Evolutionary conservation across 2,797 vertebrate species (phyloP), one percentile per base, ranked within the genome.

Genomic region (Columba guinea): DNA sequence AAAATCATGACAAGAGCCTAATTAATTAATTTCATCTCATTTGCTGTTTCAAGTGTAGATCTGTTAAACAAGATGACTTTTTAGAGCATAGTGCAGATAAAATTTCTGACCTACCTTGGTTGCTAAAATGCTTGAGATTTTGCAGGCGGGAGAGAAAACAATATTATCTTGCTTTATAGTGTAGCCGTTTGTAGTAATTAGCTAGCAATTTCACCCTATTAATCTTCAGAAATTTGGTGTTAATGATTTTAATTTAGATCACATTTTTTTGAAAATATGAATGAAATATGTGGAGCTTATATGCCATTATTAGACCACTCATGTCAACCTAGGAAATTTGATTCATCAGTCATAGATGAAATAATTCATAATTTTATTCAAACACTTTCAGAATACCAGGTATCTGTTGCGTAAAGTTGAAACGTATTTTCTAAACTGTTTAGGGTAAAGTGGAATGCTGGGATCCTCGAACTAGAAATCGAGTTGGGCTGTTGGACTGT

Each of bases 371-470:
- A 24, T 71, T 95, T 41, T 84, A 20, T 75, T 68, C 55, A 91
- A 70, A 32, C 4, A 2, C 55, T 84, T 91, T 71, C 8, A 11
- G 35, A 56, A 32, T 69, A 58, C 11, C 48, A 81, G 39, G 28
- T 18, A 44, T 49, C 55, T 78, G 28, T 84, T 84, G n/a, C 58
- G 28, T 89, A 48, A 80, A 18, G 11, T 52, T 87, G 48, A 94
- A 73, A 62, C 3, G 0, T 77, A 5, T 95, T 87, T 95, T 95
- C 58, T 91, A 20, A 85, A 71, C 55, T 94, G 2, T 74, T 41
- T 56, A 99, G 99, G 99, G 99, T 26, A 98, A 98, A 81, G 99
- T 99, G 19, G 99, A 99, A 86, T 99, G 99, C 98, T 99, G 99
- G 99, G 99, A 99, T 95, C 99, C 99, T 28, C 98, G 99, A 64